phyloP scores from a whole-genome alignment of 1,140 invertebrate genomes.

The Kradibia gibbosae region DNA sequence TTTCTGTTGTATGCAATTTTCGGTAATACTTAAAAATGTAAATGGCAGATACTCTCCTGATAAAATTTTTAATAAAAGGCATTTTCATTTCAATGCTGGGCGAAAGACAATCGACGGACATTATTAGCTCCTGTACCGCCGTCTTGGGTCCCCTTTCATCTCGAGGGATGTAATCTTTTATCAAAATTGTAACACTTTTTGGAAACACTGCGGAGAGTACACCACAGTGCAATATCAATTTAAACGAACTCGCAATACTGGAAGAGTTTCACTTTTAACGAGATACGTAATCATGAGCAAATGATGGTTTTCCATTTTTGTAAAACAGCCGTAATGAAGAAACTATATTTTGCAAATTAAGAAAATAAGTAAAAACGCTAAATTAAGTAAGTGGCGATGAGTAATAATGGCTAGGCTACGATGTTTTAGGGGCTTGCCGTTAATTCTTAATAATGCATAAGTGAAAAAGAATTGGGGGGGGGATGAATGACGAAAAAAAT shows the following conservation, averaged over 20 bases:
- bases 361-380: not conserved
- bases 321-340: conserved; percentile 50
- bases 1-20: conserved; percentile 43
- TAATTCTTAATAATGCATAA: conserved; percentile 42
- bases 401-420: not conserved
- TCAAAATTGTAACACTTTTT: conserved; percentile 3
- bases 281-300: conserved; percentile 56
- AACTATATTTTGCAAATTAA: conserved; percentile 45
- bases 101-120: not conserved
- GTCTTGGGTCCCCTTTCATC: conserved; percentile 20
- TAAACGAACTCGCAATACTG: conserved; percentile 51
- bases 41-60: conserved; percentile 45
- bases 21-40: not conserved
- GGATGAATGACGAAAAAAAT: conserved; percentile 51
- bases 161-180: conserved; percentile 9
- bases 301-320: conserved; percentile 46
- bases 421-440: conserved; percentile 18
- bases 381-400: not conserved
- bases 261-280: conserved; percentile 52
- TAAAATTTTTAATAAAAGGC: conserved; percentile 6
- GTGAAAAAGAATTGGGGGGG: conserved; percentile 23
- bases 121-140: not conserved
- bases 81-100: conserved; percentile 1
- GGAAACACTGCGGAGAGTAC: conserved; percentile 54
- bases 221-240: conserved; percentile 67